These are phyloP conservation scores for Tachystola acroxantha DNA, from an alignment of 2,888 invertebrate species.

Conservation along the genomic window DNA sequence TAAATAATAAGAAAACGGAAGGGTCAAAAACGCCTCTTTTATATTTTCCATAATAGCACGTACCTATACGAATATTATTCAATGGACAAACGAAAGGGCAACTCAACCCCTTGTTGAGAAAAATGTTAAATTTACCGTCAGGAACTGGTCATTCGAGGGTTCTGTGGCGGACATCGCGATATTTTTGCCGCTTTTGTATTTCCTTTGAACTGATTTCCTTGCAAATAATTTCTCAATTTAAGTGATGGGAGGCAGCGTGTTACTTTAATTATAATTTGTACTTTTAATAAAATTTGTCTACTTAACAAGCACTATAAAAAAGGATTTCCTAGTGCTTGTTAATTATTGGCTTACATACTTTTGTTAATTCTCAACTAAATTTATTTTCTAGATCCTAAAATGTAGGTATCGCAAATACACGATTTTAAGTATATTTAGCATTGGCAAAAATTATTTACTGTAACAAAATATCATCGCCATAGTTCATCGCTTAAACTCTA, in stretches of 20 bases:
- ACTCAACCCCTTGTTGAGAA: conserved; percentile 29
- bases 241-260: conserved; percentile 14
- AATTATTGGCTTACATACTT: no score
- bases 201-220: conserved; percentile 66
- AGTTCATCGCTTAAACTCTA: conserved; percentile 18
- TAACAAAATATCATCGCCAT: background rate
- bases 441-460: no score
- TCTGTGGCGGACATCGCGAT: conserved; percentile 65
- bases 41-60: conserved; percentile 56
- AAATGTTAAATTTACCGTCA: conserved; percentile 59
- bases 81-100: conserved; percentile 56
- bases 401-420: no score
- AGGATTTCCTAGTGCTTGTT: no score
- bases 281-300: no score
- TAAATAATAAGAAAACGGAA: conserved; percentile 60
- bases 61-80: conserved; percentile 42
- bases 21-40: conserved; percentile 53
- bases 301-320: no score
- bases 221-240: conserved; percentile 36
- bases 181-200: conserved; percentile 65
- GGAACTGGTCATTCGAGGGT: conserved; percentile 53
- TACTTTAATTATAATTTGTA: background rate
- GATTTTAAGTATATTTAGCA: no score
- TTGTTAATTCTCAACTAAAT: no score
- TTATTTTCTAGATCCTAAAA: no score